phyloP scores from a whole-genome alignment of 2,888 invertebrate species.

The Frankliniella intonsa region DNA sequence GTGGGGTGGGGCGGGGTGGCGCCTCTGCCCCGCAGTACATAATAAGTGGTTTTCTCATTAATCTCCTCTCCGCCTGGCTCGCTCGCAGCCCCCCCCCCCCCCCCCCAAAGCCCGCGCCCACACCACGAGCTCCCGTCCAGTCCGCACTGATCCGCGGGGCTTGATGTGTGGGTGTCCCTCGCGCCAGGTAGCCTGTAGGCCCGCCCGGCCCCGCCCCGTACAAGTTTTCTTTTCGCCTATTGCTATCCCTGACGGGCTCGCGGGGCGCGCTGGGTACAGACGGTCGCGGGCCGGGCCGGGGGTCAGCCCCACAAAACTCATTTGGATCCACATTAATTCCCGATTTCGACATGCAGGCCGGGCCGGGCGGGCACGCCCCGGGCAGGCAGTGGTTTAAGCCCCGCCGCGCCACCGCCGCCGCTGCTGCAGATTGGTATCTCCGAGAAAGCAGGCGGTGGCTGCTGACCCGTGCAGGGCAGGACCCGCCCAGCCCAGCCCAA shows the following conservation, averaged over 20 bases:
- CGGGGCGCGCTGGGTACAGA: no score
- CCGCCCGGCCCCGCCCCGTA: no score
- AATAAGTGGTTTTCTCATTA: constrained; percentile 23
- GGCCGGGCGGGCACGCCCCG: background rate
- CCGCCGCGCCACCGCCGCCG: background rate
- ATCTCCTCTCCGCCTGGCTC: background rate
- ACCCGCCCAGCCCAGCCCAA: background rate
- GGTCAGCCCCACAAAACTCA: background rate
- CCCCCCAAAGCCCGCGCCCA: no score
- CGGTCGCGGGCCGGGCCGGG: no score
- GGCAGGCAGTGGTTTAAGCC: background rate
- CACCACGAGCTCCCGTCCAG: no score
- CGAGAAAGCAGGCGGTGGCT: background rate
- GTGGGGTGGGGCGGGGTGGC: background rate
- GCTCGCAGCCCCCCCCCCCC: background rate
- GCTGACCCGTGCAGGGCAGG: background rate
- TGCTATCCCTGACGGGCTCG: no score
- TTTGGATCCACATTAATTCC: background rate
- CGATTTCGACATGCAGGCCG: background rate
- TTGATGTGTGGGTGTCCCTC: no score
- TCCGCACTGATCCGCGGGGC: no score
- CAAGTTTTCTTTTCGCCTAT: no score
- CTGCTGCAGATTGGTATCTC: background rate
- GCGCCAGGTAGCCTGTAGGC: no score
- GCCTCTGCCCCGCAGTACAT: background rate